These are phyloP conservation scores for Pachyseris speciosa DNA, from an alignment of 64 coral and sea anemone genomes.

Conservation along the genomic window DNA sequence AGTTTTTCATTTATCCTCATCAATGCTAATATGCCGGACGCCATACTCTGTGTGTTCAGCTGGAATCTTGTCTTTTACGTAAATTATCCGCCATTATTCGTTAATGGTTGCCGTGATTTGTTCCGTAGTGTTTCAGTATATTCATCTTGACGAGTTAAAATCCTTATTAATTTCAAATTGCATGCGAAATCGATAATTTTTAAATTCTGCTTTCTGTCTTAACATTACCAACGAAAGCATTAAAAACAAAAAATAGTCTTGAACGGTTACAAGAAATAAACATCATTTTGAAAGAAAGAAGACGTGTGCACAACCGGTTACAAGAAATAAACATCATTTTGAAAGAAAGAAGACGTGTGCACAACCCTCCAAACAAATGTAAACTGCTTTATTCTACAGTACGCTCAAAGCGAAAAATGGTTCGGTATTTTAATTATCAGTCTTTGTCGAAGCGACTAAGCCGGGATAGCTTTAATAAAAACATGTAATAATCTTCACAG, in stretches of 20 bases:
- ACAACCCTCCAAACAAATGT: too few relatives aligned
- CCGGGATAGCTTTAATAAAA: neutral
- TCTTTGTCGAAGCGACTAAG: neutral
- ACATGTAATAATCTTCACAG: too few relatives aligned
- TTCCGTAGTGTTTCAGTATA: conserved; percentile 4
- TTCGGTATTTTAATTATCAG: neutral
- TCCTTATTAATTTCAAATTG: conserved; percentile 23
- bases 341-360: too few relatives aligned
- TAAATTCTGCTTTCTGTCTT: neutral
- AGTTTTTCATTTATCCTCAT: neutral
- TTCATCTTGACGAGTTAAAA: conserved; percentile 5
- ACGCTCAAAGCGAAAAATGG: neutral
- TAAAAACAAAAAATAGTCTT: too few relatives aligned
- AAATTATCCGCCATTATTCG: conserved; percentile 24
- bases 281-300: too few relatives aligned
- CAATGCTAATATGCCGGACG: neutral
- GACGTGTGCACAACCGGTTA: too few relatives aligned
- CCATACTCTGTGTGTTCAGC: conserved; percentile 2
- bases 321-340: too few relatives aligned
- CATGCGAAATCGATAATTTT: neutral
- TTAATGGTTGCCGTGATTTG: conserved; percentile 10
- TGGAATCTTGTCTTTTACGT: neutral
- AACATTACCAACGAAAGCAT: too few relatives aligned
- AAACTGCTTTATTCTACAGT: too few relatives aligned
- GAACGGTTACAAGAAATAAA: too few relatives aligned